Evolutionary conservation across 2,113 vertebrate species (phyloP), one percentile per base, ranked within the genome.

Genomic region (Camelus bactrianus): DNA sequence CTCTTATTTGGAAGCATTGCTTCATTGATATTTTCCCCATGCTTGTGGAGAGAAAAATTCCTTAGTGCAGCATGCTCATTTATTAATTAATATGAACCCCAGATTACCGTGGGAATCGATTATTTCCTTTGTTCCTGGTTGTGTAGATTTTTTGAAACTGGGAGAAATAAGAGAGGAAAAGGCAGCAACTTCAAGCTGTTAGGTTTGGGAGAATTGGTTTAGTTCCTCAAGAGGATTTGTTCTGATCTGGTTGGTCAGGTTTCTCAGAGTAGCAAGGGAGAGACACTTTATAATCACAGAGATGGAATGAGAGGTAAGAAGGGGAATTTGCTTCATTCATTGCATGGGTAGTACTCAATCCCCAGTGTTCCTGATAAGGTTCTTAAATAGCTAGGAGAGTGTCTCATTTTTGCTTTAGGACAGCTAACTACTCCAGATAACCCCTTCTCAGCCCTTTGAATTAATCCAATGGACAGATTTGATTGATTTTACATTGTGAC

Each of bases 61-160:
- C 67, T 95, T 79, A 65, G 42, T 62, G 12, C 46, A 79, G 4
- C 15, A 20, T 79, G 76, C 22, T 76, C 62, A 69, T 26, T 92
- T 80, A 26, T 75, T 89, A 48, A n/a, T 94, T 92, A 77, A 67
- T 88, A 30, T 19, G n/a, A 62, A 28, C 72, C 42, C 94, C 30
- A 87, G 56, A 67, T 87, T 83, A 87, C 32, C 11, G 19, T 80
- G 56, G 89, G 77, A 56, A 80, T 89, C 5, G 52, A 77, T 38
- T 83, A 52, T 96, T 94, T 90, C 62, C 70, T 82, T 67, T 42
- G 17, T 92, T 89, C 16, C 62, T 96, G 52, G 58, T 80, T 96
- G 10, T 92, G 10, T 56, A 84, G 50, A 56, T 94, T 82, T 69
- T 38, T 96, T 87, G 48, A 85, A 73, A 54, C n/a, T 93, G 20